Conservation (phyloP, 2,113 vertebrate species). For the Tupaia tana region DNA sequence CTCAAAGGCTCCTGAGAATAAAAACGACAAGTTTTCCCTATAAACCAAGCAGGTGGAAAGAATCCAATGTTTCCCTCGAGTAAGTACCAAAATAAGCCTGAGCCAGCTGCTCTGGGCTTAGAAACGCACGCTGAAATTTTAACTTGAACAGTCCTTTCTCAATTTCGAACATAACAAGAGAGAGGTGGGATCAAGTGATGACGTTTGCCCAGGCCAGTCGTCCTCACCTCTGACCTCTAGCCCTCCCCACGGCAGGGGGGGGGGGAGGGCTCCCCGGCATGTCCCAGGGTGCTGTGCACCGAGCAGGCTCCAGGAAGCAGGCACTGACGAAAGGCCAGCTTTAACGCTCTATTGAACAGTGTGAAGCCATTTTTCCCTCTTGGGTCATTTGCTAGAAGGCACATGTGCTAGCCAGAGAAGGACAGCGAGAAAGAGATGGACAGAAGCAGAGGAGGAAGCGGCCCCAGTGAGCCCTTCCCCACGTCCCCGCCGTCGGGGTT, state of each 20-base stretch:
- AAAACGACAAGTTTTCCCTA: constrained; percentile 19
- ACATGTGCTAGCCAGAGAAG: no score
- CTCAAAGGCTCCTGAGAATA: constrained; percentile 16
- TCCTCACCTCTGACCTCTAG: neutral
- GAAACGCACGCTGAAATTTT: neutral
- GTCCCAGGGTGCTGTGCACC: rapidly evolving
- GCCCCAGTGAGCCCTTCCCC: no score
- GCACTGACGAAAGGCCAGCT: neutral
- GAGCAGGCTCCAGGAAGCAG: neutral
- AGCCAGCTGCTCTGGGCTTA: neutral
- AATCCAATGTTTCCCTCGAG: neutral
- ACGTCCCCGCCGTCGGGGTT: no score
- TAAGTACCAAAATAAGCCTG: neutral
- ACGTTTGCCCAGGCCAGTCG: no score
- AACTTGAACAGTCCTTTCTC: neutral
- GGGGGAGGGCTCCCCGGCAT: rapidly evolving
- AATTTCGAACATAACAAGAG: neutral
- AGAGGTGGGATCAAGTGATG: neutral
- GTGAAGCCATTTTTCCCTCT: no score
- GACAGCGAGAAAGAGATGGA: no score
- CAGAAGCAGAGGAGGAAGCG: no score
- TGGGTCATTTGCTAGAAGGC: no score
- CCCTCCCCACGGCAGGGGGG: rapidly evolving
- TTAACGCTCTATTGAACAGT: neutral
- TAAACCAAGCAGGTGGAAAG: constrained; percentile 13